Evolutionary conservation across 2,797 vertebrate genomes (phyloP), one percentile per base, ranked within the genome.

Genomic region (Myotis vivesi): DNA sequence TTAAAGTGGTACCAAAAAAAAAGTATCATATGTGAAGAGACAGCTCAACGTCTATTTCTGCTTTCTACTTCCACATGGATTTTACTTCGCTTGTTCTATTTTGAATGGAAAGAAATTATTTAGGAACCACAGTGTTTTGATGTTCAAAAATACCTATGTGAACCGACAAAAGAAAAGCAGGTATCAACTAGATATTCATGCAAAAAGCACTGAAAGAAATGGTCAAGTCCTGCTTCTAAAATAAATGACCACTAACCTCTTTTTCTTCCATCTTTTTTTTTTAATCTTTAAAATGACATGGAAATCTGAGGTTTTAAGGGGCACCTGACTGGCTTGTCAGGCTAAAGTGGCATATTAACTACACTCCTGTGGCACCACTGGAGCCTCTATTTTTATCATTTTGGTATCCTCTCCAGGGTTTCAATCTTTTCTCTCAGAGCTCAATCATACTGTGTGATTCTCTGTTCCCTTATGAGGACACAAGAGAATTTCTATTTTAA

Each of bases 351-450:
- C 92, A 36, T 96, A 94, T 96, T 97, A 98, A 96, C 88, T 0
- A 2, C 72, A 85, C 51, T 97, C 93, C 64, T 46, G 33, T 88
- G 96, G 94, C 66, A 81, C n/a, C 44, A 89, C 3, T 22, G 87
- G 71, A 51, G 51, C 59, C 55, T 84, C 83, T 41, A 72, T 94
- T 98, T 94, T 96, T 97, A 96, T 96, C 95, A 95, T 95, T 96
- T 94, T 91, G 69, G 75, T 95, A 57, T 87, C 90, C 87, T 83
- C 96, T 97, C 82, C 62, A 92, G 72, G 91, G 87, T 92, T 97
- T 97, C 97, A 88, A 92, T 97, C 97, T 98, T 97, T 94, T 97
- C 96, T 84, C 92, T 95, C 51, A 71, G 89, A 96, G 94, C 89
- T 97, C 96, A 97, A 84, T 96, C 96, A 97, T 64, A 82, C 64